These are phyloP conservation scores for Poecilobothrus nobilitatus DNA, from an alignment of 2,888 invertebrate genomes.

Conservation along the genomic window DNA sequence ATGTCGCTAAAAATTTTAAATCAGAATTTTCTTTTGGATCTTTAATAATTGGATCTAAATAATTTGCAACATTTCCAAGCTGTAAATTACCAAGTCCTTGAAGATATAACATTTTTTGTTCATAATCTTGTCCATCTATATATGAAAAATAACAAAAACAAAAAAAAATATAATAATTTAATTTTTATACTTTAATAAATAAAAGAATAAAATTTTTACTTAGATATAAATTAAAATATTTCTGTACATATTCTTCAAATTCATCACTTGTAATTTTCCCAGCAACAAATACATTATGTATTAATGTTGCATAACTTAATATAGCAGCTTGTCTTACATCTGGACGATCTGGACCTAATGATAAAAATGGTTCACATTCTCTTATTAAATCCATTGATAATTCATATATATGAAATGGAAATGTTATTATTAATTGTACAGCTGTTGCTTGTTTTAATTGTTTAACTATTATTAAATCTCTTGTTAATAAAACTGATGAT, in stretches of 20 bases:
- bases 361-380: constrained; percentile 49
- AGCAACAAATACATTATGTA: constrained; percentile 52
- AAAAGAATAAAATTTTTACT: constrained; percentile 46
- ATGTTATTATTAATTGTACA: constrained; percentile 55
- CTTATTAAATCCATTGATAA: constrained; percentile 47
- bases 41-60: constrained; percentile 48
- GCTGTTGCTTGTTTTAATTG: constrained; percentile 58
- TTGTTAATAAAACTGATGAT: constrained; percentile 56
- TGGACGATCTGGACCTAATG: constrained; percentile 40
- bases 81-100: constrained; percentile 62
- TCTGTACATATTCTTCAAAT: constrained; percentile 61
- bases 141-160: no score
- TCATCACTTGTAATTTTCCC: constrained; percentile 52
- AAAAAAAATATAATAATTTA: constrained; percentile 10
- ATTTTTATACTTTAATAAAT: background rate
- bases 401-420: constrained; percentile 62
- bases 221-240: constrained; percentile 62
- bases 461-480: constrained; percentile 53
- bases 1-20: constrained; percentile 56
- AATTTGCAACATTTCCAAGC: constrained; percentile 48
- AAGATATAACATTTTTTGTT: constrained; percentile 61
- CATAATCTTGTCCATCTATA: constrained; percentile 58
- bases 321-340: constrained; percentile 61
- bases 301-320: constrained; percentile 59
- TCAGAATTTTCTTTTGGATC: constrained; percentile 48